Evolutionary conservation across 2,113 vertebrate genomes (phyloP).

Genomic region (Mellivora capensis): DNA sequence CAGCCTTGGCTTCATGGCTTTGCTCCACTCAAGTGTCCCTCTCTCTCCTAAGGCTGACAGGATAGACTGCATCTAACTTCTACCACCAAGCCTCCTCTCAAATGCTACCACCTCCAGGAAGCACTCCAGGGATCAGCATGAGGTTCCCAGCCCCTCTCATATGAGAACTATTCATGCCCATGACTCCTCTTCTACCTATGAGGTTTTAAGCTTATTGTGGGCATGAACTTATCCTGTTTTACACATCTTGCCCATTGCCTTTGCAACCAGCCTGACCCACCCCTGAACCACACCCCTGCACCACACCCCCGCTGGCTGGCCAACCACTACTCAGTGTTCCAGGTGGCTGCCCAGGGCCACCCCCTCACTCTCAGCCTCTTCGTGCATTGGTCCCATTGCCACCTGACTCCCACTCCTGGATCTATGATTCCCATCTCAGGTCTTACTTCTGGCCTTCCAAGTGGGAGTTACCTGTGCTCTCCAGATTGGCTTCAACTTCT

Average conservation of each 20-base stretch:
- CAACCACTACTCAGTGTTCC: neutral
- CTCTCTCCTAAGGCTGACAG: rapidly evolving
- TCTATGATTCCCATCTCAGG: neutral
- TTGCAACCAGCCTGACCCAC: neutral
- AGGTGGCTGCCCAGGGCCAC: neutral
- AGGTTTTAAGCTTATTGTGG: neutral
- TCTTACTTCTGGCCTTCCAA: neutral
- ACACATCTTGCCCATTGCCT: neutral
- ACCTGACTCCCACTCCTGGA: neutral
- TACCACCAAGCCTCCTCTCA: neutral
- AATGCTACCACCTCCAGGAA: neutral
- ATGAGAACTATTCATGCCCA: neutral
- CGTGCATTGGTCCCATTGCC: neutral
- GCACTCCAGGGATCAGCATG: neutral
- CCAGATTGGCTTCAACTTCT: neutral
- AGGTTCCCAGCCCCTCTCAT: neutral
- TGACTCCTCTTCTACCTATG: neutral
- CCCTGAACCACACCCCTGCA: neutral
- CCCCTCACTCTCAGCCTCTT: neutral
- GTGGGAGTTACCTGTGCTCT: neutral
- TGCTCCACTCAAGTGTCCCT: neutral
- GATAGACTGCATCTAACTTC: neutral
- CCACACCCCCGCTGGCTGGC: neutral
- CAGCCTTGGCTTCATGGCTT: neutral
- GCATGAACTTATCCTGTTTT: neutral